A percentile compares a stretch with the other conserved stretches of the same genome.
Conservation (phyloP, 2,113 vertebrate species). For the Mastomys natalensis region DNA sequence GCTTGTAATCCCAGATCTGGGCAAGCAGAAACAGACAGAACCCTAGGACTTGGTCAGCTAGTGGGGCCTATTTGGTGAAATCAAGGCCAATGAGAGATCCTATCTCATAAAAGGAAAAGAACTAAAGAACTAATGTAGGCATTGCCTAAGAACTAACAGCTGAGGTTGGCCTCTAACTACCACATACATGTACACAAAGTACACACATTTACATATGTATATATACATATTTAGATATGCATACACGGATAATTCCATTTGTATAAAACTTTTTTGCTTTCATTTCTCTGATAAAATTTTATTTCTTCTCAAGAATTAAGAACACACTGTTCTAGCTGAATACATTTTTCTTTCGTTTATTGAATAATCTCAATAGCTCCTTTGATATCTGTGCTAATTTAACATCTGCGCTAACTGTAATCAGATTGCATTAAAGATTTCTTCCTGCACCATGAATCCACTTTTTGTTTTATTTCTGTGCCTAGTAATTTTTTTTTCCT, state of each 20-base stretch:
- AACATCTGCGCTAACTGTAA: not conserved
- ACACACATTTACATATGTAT: not conserved
- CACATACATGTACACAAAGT: not conserved
- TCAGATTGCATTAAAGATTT: not conserved
- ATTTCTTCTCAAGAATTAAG: not conserved
- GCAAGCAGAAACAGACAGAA: not conserved
- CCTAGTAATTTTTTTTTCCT: not conserved
- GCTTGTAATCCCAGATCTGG: not conserved
- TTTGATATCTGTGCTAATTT: not conserved
- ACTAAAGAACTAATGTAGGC: not conserved
- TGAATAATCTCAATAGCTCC: not conserved
- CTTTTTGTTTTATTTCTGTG: not conserved
- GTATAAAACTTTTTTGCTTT: not conserved
- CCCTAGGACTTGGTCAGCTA: not conserved
- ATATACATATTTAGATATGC: not conserved
- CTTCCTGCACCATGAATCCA: not conserved
- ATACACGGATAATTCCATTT: not conserved
- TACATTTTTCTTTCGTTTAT: not conserved
- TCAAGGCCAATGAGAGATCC: not conserved
- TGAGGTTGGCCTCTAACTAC: not conserved
- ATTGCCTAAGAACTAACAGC: not conserved
- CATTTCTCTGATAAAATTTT: conserved; percentile 5
- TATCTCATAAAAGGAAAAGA: not conserved
- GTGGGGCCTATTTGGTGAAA: not conserved
- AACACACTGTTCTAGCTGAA: not conserved